phyloP scores from a whole-genome alignment of 1,140 invertebrate genomes.

The Leguminivora glycinivorella region DNA sequence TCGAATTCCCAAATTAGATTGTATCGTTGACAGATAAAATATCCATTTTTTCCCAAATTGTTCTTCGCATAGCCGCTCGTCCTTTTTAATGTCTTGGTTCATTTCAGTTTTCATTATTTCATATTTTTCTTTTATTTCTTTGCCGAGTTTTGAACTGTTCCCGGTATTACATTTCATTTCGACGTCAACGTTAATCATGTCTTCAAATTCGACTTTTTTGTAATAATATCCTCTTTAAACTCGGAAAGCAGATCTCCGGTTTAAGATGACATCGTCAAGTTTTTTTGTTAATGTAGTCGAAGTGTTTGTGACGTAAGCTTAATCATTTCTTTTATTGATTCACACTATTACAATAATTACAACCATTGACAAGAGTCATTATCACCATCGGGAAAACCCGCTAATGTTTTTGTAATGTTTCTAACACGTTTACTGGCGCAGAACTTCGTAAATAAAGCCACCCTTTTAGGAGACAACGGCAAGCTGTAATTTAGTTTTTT shows the following conservation, averaged over 20 bases:
- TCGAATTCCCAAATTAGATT: neutral
- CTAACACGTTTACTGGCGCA: neutral
- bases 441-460: constrained; percentile 4
- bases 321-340: neutral
- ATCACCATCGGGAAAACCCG: constrained; percentile 10
- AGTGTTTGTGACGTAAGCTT: neutral
- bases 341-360: neutral
- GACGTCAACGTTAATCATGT: neutral
- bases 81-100: neutral
- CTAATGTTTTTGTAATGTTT: neutral
- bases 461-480: neutral
- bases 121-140: neutral
- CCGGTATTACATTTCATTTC: neutral
- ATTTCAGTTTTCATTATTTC: constrained; percentile 12
- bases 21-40: constrained; percentile 20
- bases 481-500: constrained; percentile 2
- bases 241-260: neutral
- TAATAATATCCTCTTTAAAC: neutral
- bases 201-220: neutral
- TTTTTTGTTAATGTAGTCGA: neutral
- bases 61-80: neutral
- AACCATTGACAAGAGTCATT: neutral
- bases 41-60: neutral
- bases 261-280: too few relatives aligned
- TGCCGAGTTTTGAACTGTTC: neutral